Evolutionary conservation across 2,888 invertebrate genomes (phyloP).

Genomic region (Xanthorhoe designata): DNA sequence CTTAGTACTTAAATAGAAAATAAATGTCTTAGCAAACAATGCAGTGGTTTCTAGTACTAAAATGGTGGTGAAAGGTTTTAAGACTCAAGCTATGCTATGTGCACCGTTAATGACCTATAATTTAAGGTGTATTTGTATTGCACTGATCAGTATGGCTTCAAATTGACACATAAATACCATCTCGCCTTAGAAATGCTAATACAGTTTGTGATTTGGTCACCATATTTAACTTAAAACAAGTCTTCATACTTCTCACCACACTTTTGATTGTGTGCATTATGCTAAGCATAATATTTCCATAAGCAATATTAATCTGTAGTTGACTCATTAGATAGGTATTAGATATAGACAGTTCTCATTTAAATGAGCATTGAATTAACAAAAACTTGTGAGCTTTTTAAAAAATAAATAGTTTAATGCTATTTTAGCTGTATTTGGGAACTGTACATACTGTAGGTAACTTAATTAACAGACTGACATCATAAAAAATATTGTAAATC

Average conservation of each 20-base stretch:
- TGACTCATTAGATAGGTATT: neutral
- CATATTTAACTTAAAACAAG: neutral
- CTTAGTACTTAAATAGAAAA: slow-evolving; percentile 11
- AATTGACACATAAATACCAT: no score
- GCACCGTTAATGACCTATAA: neutral
- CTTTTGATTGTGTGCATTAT: neutral
- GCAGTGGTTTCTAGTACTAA: neutral
- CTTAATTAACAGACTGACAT: slow-evolving; percentile 50
- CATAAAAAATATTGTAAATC: slow-evolving; percentile 41
- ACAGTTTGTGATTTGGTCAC: neutral
- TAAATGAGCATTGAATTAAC: neutral
- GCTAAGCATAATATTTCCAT: neutral
- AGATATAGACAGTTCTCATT: neutral
- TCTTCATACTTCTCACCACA: neutral
- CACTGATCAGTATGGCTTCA: no score
- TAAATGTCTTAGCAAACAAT: slow-evolving; percentile 3
- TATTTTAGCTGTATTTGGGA: slow-evolving; percentile 2
- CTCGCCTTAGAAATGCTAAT: no score
- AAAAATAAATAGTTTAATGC: neutral
- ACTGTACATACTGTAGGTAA: neutral
- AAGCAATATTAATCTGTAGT: neutral
- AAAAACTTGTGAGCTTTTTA: neutral
- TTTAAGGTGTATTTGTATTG: neutral
- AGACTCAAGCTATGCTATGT: neutral
- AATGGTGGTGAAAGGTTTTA: neutral